Evolutionary conservation across 2,797 vertebrate genomes (phyloP), one percentile per base, ranked within the genome.

Genomic region (Parambassis ranga): DNA sequence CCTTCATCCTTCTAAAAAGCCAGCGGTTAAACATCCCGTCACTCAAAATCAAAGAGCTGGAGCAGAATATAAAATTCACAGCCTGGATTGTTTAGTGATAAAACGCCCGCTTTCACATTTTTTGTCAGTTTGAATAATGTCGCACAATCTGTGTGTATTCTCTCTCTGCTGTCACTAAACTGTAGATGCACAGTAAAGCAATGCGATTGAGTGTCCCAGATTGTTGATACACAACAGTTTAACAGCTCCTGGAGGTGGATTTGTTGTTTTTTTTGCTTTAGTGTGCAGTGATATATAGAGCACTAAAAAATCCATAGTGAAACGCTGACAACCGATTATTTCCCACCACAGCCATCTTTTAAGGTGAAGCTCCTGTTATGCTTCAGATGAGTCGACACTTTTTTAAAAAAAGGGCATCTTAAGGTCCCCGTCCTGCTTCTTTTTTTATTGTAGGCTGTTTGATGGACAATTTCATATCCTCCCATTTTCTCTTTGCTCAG

Each of bases 391-490:
- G 58, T 83, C 65, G 16, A 81, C 80, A 69, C 47, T 75, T 77
- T 35, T 75, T 77, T 35, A 41, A 53, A 67, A 65, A 71, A 64
- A 28, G 65, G 43, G 51, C 39, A 71, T 66, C 50, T 71, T 71
- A 55, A 75, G 66, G 68, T 75, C 55, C 67, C 63, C 65, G 61
- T 70, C 70, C 43, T 70, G 55, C 24, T 2, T 16, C 55, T 50
- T 49, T 26, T 11, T 35, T 67, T 65, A 36, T 66, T 41, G 38
- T 44, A n/a, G 3, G 1, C 51, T 15, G 28, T 84, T 69, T 88
- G 83, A 88, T 80, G 71, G 83, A 81, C 80, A 84, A 77, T 72
- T 85, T 83, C 66, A 78, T 77, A 81, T 84, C 74, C 46, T 37
- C 15, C 44, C 9, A 33, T 79, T 83, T 84, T 61, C 38, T 44